Conservation (phyloP, 2,888 invertebrate genomes). For the Agonopterix arenella region DNA sequence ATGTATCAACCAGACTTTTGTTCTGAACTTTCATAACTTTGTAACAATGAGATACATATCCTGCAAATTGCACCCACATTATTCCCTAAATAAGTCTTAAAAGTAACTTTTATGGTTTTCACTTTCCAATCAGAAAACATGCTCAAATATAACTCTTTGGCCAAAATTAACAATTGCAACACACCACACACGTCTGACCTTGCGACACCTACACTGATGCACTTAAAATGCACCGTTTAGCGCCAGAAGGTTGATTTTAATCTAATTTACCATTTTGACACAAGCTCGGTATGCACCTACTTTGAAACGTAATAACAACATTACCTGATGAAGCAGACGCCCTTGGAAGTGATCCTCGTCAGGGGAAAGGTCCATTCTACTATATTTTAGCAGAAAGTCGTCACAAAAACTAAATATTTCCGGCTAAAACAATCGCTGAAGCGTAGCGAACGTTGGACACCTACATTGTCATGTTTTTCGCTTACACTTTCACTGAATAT, state of each 20-base stretch:
- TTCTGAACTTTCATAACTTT: no score
- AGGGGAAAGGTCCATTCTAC: constrained; percentile 81
- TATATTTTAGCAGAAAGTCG: constrained; percentile 24
- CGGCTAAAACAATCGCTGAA: constrained; percentile 43
- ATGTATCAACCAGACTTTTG: no score
- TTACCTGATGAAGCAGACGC: constrained; percentile 84
- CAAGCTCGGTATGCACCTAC: not conserved
- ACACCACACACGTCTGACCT: no score
- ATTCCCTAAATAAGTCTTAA: no score
- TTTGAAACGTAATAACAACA: constrained; percentile 6
- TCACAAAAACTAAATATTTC: constrained; percentile 41
- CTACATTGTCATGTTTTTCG: constrained; percentile 7
- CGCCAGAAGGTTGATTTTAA: constrained; percentile 6
- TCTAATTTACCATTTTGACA: constrained; percentile 7
- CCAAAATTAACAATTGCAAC: no score
- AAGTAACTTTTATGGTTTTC: no score
- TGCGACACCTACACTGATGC: no score
- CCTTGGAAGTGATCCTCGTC: constrained; percentile 89
- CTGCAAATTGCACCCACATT: no score
- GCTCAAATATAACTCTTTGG: no score
- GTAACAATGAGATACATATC: no score
- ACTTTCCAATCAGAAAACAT: no score
- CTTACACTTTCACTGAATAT: not conserved
- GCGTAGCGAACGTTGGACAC: constrained; percentile 36
- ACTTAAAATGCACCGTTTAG: no score